Evolutionary conservation across 2,113 vertebrate species (phyloP).

Genomic region (Hiodon alosoides): DNA sequence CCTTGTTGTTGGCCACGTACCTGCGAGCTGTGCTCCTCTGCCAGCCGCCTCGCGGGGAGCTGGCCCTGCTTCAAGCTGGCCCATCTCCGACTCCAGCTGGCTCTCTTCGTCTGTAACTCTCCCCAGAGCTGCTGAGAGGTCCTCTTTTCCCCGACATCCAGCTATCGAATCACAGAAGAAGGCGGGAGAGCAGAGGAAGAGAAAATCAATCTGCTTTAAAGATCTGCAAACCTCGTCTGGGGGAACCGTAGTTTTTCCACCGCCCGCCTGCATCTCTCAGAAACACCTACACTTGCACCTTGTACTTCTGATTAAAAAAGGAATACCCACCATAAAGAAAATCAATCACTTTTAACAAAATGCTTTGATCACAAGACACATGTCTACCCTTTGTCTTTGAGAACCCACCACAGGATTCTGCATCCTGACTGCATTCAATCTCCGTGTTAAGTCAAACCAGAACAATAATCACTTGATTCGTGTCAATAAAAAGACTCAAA

Average conservation of each 20-base stretch:
- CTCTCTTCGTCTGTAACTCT: too few relatives aligned
- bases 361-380: too few relatives aligned
- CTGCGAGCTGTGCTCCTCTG: slow-evolving; percentile 59
- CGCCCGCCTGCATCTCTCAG: background rate
- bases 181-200: slow-evolving; percentile 65
- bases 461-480: too few relatives aligned
- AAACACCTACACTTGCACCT: too few relatives aligned
- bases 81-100: slow-evolving; percentile 72
- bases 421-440: too few relatives aligned
- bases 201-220: slow-evolving; percentile 83
- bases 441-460: too few relatives aligned
- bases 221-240: slow-evolving; percentile 30
- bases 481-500: too few relatives aligned
- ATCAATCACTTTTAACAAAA: too few relatives aligned
- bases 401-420: too few relatives aligned
- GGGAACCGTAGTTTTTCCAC: background rate
- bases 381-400: too few relatives aligned
- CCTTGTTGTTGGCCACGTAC: slow-evolving; percentile 54
- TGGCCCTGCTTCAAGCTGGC: slow-evolving; percentile 55
- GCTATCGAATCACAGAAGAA: slow-evolving; percentile 78
- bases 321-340: too few relatives aligned
- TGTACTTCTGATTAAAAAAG: too few relatives aligned
- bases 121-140: slow-evolving; percentile 67
- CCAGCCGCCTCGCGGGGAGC: slow-evolving; percentile 49
- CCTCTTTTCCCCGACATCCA: slow-evolving; percentile 83